These are phyloP conservation scores for Gnathonemus echidnorhynchus DNA, from an alignment of 2,113 vertebrate species.

Conservation along the genomic window DNA sequence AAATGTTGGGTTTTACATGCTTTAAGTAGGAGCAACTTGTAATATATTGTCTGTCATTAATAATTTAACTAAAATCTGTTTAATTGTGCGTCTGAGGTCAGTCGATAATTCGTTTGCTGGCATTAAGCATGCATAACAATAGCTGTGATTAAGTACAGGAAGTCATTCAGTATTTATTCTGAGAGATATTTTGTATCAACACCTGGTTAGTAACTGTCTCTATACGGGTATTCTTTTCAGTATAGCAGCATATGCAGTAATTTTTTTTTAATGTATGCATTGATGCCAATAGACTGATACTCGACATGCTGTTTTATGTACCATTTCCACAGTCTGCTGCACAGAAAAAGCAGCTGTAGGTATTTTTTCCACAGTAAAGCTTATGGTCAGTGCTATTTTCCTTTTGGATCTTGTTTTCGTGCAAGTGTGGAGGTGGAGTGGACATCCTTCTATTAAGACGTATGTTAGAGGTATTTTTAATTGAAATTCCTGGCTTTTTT, in stretches of 20 bases:
- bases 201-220: not conserved
- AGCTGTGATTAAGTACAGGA: not conserved
- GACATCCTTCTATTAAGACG: slow-evolving; percentile 1
- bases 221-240: slow-evolving; percentile 24
- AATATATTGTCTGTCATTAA: not conserved
- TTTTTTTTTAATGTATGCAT: not conserved
- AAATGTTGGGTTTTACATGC: slow-evolving; percentile 1
- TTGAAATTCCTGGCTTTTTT: slow-evolving; percentile 6
- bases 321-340: not conserved
- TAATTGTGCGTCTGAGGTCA: not conserved
- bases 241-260: not conserved
- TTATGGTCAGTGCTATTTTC: not conserved
- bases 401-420: not conserved
- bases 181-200: not conserved
- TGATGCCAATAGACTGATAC: not conserved
- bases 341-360: not conserved
- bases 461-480: slow-evolving; percentile 15
- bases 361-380: not conserved
- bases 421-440: not conserved
- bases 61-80: not conserved
- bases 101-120: not conserved
- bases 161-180: not conserved
- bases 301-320: not conserved
- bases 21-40: not conserved
- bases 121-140: not conserved